Evolutionary conservation across 1,140 invertebrate genomes (phyloP), one percentile per base, ranked within the genome.

Genomic region (Hirudo medicinalis): DNA sequence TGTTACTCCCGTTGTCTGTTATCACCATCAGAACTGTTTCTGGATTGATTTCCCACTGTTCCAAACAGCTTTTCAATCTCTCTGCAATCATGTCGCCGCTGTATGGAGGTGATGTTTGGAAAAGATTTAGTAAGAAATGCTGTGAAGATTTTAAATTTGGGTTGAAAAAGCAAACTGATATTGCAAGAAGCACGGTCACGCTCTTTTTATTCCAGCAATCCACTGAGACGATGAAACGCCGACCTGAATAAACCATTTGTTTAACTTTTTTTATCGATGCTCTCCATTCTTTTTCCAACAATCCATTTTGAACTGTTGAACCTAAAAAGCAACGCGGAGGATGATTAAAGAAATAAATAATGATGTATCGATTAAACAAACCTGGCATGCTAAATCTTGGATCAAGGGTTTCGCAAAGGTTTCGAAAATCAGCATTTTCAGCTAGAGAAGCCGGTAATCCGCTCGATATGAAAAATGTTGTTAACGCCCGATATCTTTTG

Each of bases 161-260:
- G 19, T 63, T 63, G 29, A 63, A 63, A 32, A 63, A 63, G 57
- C 57, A 63, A 25, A 15, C 57, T 27, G 57, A 63, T 27, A 63
- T 63, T 13, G 22, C 57, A 25, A 63, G 5, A 63, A 63, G 15
- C 0, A 32, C 20, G 29, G 57, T 0, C 57, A 63, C 22, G 9
- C 57, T 15, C 17, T n/a, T 63, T 20, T 63, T 63, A 32, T 32
- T 63, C 57, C 5, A 63, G 19, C 57, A 63, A 13, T 63, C 57
- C 19, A 63, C 19, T 13, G 22, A 25, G 29, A 63, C 17, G 29
- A 32, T 63, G 29, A 63, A 63, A 15, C 57, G 57, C 17, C 29
- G 22, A 63, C 57, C 57, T 11, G 29, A 25, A 63, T 32, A 25
- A 8, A 63, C 17, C 8, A 5, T 27, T 32, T 9, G 22, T n/a